Conservation (phyloP, 1,140 invertebrate species). For the Anthonomus grandis region DNA sequence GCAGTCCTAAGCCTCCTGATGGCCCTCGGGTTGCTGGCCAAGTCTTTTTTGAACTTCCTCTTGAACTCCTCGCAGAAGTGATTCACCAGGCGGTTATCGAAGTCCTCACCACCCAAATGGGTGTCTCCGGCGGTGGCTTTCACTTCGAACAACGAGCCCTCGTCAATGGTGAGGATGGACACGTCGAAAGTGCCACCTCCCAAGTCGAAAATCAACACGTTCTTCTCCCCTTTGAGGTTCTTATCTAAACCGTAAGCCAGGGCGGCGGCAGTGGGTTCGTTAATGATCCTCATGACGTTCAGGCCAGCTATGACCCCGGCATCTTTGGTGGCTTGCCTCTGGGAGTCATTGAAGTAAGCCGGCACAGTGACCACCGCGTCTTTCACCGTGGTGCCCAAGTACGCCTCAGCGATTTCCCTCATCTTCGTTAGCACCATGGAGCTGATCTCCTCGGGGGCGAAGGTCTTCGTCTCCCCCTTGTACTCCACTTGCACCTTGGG, state of each 20-base stretch:
- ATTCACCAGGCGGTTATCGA: slow-evolving; percentile 78
- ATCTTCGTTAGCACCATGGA: slow-evolving; percentile 66
- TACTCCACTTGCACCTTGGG: slow-evolving; percentile 75
- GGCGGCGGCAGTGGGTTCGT: slow-evolving; percentile 79
- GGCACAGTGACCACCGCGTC: slow-evolving; percentile 71
- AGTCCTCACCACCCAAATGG: slow-evolving; percentile 72
- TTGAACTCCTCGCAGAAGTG: slow-evolving; percentile 76
- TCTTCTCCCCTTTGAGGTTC: slow-evolving; percentile 75
- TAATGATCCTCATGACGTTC: slow-evolving; percentile 81
- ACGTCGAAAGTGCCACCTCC: slow-evolving; percentile 82
- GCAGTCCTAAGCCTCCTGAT: slow-evolving; percentile 72
- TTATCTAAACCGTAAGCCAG: slow-evolving; percentile 83
- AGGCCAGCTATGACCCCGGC: slow-evolving; percentile 68
- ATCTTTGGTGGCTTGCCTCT: slow-evolving; percentile 57
- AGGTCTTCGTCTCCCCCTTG: slow-evolving; percentile 71
- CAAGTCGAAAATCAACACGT: slow-evolving; percentile 71
- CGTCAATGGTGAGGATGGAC: slow-evolving; percentile 81
- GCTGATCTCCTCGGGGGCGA: slow-evolving; percentile 82
- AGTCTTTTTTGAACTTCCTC: slow-evolving; percentile 77
- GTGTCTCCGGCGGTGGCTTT: slow-evolving; percentile 76
- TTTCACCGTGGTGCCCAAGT: slow-evolving; percentile 50
- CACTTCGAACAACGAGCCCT: slow-evolving; percentile 78
- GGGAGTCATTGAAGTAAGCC: slow-evolving; percentile 50
- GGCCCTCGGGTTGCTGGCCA: slow-evolving; percentile 72
- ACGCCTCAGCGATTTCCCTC: slow-evolving; percentile 60